Base-by-base conservation (phyloP, 92 coral and sea anemone genomes). In the Muricea muricata region DNA sequence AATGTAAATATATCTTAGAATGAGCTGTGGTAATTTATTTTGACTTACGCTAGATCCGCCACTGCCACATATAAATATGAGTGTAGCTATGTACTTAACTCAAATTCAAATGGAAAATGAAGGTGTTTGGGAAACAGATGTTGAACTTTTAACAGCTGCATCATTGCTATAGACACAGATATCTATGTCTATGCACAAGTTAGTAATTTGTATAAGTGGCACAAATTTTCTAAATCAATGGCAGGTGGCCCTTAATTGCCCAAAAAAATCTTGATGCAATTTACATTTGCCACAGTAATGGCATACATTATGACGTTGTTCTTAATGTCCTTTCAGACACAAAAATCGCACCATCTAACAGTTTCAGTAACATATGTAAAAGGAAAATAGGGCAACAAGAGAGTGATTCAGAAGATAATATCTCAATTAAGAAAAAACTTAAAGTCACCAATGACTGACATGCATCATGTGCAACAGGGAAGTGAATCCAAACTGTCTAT, bases 111-210 rank as follows among this genome's bases (percentile, higher is more conserved):
- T 90, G 93, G 55, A 37, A 47, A 55, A 41, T 29, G 84, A 86
- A 35, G 80, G 80, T 76, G 91, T 89, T 75, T 90, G 93, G 93
- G 91, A 91, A 73, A 78, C 94, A 69, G 91, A 91, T 79, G 61
- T 91, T 73, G 92, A 91, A 84, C 77, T 91, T 76, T 63, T 91
- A 46, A 79, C 91, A 37, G 93, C 91, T 32, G 73, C 89, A 45
- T 83, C 78, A 37, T 50, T 87, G 58, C 33, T 87, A n/a, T n/a
- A 37, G 23, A 80, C 39, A 75, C 91, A 32, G 92, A 88, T 45
- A 70, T 88, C 58, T 88, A 70, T 88, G 89, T 84, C n/a, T 88
- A 83, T 78, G 85, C 89, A 50, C 70, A 88, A 78, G 61, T 78
- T 66, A 80, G 85, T 30, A 39, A 17, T 35, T 15, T 63, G 68